Base-by-base conservation (phyloP, 1,140 invertebrate genomes). In the Heliconius eleuchia region DNA sequence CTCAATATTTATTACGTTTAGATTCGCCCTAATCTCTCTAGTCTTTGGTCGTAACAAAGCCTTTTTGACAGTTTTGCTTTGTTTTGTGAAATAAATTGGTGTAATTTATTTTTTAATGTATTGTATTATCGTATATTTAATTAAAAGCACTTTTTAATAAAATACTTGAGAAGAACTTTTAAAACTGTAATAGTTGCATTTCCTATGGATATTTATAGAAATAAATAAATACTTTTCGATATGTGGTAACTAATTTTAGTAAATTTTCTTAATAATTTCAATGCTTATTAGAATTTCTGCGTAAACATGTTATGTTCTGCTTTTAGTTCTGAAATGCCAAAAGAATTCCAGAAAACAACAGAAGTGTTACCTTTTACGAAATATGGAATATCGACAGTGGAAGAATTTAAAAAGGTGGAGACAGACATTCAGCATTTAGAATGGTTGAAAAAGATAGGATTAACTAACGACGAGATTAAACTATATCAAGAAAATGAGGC, bases 331-430 rank as follows among this genome's bases (percentile, higher is more conserved):
- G 86, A 92, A 79, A 82, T 92, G 42, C 91, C 92, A 1, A 92
- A 92, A 82, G 88, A 92, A 66, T 94, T 94, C 84, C 85, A 89
- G 76, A 93, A 93, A 78, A 88, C 86, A 5, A 85, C 91, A 1
- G 90, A 93, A 83, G 90, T 93, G 37, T 87, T 94, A 74, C 93
- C 93, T 13, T 90, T 94, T 71, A 87, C 86, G 11, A 93, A 89
- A 79, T 93, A 90, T 87, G 93, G 93, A 23, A 71, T 94, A 74
- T 90, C 92, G 4, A 86, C 87, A 16, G 82, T 90, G 34, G 80
- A 90, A 79, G 91, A 93, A 71, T 92, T 91, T 73, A 82, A 85
- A 37, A 87, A 88, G 70, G 86, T 86, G 2, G 91, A 94, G 81
- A 84, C 88, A 77, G 86, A 92, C 72, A 73, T 91, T 8, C 86